phyloP scores from a whole-genome alignment of 2,888 invertebrate species.

The Autographa gamma region DNA sequence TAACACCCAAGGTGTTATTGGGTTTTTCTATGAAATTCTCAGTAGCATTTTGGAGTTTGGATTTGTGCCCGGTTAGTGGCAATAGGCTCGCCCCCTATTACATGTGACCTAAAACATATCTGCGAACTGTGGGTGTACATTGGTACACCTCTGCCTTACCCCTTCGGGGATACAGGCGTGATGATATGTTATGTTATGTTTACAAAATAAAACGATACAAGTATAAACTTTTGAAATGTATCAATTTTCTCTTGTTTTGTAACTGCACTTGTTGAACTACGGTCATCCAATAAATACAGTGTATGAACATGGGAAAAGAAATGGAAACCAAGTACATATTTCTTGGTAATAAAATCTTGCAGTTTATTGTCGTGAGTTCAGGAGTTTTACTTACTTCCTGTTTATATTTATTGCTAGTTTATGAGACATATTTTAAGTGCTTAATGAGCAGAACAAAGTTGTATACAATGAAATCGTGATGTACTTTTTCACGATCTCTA shows the following conservation, averaged over 20 bases:
- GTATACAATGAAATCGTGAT: too few relatives aligned
- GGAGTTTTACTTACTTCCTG: slow-evolving; percentile 8
- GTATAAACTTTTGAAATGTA: neutral
- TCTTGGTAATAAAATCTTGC: slow-evolving; percentile 28
- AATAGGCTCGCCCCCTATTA: too few relatives aligned
- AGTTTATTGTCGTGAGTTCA: slow-evolving; percentile 35
- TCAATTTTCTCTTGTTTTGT: neutral
- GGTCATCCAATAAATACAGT: slow-evolving; percentile 3
- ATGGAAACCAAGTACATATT: slow-evolving; percentile 18
- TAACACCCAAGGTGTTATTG: too few relatives aligned
- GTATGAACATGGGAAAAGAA: neutral
- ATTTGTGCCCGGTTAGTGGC: too few relatives aligned
- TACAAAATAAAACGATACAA: neutral
- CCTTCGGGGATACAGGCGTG: too few relatives aligned
- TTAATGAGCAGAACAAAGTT: neutral
- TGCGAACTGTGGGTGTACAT: too few relatives aligned
- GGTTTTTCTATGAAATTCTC: too few relatives aligned
- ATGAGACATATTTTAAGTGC: neutral
- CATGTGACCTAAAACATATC: too few relatives aligned
- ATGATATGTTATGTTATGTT: too few relatives aligned
- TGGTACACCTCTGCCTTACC: too few relatives aligned
- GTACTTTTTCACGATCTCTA: too few relatives aligned
- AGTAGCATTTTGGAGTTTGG: too few relatives aligned
- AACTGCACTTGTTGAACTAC: neutral
- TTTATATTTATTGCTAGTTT: neutral